phyloP scores from a whole-genome alignment of 1,140 invertebrate species.

The Hestina assimilis region DNA sequence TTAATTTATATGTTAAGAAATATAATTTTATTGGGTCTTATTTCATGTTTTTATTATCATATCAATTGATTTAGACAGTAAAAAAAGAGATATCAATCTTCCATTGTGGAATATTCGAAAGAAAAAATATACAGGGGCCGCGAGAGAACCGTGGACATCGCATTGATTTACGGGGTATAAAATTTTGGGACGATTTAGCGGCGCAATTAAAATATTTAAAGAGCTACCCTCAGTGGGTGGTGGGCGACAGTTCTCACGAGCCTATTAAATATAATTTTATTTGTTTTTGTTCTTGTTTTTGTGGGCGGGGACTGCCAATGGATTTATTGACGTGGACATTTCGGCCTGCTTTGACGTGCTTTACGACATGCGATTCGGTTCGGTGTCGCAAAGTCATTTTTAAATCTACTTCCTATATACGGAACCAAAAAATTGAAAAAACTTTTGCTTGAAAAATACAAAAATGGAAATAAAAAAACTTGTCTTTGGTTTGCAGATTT shows the following conservation, averaged over 20 bases:
- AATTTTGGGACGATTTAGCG: conserved; percentile 63
- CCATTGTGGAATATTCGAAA: conserved; percentile 3
- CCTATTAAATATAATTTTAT: conserved; percentile 76
- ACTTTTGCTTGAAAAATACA: not conserved
- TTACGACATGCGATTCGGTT: conserved; percentile 45
- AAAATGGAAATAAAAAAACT: not conserved
- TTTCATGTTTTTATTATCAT: not conserved
- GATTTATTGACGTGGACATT: conserved; percentile 51
- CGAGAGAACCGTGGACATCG: conserved; percentile 53
- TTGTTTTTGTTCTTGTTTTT: conserved; percentile 63
- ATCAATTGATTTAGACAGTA: not conserved
- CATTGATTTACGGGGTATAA: conserved; percentile 73
- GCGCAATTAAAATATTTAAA: conserved; percentile 76
- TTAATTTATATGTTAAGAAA: no score
- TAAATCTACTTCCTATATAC: conserved; percentile 11
- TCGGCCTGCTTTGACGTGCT: conserved; percentile 46
- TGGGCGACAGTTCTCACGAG: conserved; percentile 74
- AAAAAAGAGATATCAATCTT: conserved; percentile 20
- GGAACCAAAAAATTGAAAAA: not conserved
- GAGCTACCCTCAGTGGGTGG: conserved; percentile 68
- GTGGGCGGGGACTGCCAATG: conserved; percentile 38
- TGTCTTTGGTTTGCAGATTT: not conserved
- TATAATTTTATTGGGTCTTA: no score
- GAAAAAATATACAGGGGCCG: conserved; percentile 22
- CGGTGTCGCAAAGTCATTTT: conserved; percentile 25